Evolutionary conservation across 2,888 invertebrate genomes (phyloP).

Genomic region (Craniophora ligustri): DNA sequence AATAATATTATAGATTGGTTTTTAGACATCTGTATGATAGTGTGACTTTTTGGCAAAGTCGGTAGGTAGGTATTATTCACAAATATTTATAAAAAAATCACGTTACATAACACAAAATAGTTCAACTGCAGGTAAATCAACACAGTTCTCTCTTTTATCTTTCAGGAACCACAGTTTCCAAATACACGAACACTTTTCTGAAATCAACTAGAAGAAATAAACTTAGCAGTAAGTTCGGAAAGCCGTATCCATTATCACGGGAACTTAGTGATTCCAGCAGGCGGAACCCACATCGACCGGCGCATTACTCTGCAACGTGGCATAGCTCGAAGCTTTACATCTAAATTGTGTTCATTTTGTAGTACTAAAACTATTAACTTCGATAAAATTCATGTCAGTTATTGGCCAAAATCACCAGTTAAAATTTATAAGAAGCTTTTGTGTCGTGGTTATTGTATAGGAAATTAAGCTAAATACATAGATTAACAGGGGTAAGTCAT

Average conservation of each 20-base stretch:
- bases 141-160: too few species aligned
- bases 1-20: too few species aligned
- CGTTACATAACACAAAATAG: too few species aligned
- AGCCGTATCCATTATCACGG: conserved; percentile 57
- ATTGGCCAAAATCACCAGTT: conserved; percentile 43
- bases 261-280: conserved; percentile 42
- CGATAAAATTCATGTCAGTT: conserved; percentile 54
- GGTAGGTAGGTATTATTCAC: too few species aligned
- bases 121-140: too few species aligned
- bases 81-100: too few species aligned
- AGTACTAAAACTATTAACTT: conserved; percentile 53
- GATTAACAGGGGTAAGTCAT: not conserved
- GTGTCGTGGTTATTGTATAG: conserved; percentile 26
- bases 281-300: conserved; percentile 59
- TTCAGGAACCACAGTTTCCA: not conserved
- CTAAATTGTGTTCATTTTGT: conserved; percentile 64
- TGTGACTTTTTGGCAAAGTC: too few species aligned
- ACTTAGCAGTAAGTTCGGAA: conserved; percentile 48
- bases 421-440: conserved; percentile 23
- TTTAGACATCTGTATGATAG: too few species aligned
- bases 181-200: conserved; percentile 28
- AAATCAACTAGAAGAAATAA: conserved; percentile 38
- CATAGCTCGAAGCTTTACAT: conserved; percentile 41
- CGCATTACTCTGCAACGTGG: conserved; percentile 59
- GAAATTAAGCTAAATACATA: not conserved